phyloP scores from a whole-genome alignment of 2,113 vertebrate genomes.

The Prunella himalayana region DNA sequence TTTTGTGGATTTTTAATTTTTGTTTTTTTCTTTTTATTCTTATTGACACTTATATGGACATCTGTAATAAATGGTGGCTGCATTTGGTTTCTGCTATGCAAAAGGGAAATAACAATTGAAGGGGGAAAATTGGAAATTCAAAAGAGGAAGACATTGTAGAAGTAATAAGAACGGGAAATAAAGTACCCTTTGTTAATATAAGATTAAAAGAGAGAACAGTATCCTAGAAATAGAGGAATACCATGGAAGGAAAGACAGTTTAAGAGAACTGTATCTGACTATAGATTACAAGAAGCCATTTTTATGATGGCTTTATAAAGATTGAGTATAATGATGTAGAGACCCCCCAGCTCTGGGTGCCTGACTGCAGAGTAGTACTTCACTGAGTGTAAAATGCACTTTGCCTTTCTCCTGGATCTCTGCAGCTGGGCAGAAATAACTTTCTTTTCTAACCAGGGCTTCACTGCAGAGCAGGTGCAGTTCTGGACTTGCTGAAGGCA shows the following conservation, averaged over 20 bases:
- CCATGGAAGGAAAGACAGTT: not conserved
- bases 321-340: accelerated
- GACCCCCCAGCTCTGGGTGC: not conserved
- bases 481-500: not conserved
- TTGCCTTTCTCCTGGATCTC: not conserved
- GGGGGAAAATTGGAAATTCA: not conserved
- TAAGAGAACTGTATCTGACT: not conserved
- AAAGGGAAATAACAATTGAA: not conserved
- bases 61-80: not conserved
- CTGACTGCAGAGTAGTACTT: not conserved
- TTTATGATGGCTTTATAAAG: not conserved
- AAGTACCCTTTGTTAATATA: not conserved
- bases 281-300: not conserved
- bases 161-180: not conserved
- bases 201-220: not conserved
- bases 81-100: not conserved
- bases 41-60: not conserved
- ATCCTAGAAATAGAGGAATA: not conserved
- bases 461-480: not conserved
- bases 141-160: not conserved
- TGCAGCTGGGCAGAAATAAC: not conserved
- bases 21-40: not conserved
- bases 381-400: accelerated
- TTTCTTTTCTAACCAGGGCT: not conserved
- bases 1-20: accelerated